Percentiles rank a stretch among this genome's conserved stretches.
phyloP scores from a whole-genome alignment of 2,797 vertebrate species.

The Holocentrus rufus region DNA sequence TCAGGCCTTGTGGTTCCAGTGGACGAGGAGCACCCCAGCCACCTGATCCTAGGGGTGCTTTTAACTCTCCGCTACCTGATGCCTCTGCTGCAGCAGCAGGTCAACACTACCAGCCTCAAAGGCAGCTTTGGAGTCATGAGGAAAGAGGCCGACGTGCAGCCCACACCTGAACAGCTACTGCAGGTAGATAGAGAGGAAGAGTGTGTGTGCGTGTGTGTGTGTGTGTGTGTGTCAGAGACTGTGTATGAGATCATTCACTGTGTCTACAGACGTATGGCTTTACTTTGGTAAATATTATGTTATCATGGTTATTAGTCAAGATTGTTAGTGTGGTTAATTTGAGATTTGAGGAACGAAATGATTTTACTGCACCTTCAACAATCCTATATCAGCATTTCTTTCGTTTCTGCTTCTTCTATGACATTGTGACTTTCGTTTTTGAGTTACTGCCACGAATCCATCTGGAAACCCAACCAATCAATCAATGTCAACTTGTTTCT shows the following conservation, averaged over 20 bases:
- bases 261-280: background rate
- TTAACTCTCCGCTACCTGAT: slow-evolving; percentile 94
- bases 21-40: slow-evolving; percentile 89
- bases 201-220: background rate
- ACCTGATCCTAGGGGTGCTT: slow-evolving; percentile 92
- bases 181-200: slow-evolving; percentile 82
- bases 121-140: slow-evolving; percentile 96
- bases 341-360: background rate
- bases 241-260: background rate
- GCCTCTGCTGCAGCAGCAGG: slow-evolving; percentile 95
- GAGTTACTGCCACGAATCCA: too few species aligned
- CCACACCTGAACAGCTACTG: slow-evolving; percentile 91
- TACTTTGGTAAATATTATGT: background rate
- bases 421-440: too few species aligned
- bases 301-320: background rate
- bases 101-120: slow-evolving; percentile 93
- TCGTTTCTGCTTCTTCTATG: too few species aligned
- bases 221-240: background rate
- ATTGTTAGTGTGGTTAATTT: too few species aligned
- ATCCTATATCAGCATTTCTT: background rate
- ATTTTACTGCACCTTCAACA: background rate
- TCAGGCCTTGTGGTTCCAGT: slow-evolving; percentile 91
- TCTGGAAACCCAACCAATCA: too few species aligned
- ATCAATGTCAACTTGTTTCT: too few species aligned
- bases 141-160: slow-evolving; percentile 93